Evolutionary conservation across 2,797 vertebrate species (phyloP).

Genomic region (Pseudocheirus occidentalis): DNA sequence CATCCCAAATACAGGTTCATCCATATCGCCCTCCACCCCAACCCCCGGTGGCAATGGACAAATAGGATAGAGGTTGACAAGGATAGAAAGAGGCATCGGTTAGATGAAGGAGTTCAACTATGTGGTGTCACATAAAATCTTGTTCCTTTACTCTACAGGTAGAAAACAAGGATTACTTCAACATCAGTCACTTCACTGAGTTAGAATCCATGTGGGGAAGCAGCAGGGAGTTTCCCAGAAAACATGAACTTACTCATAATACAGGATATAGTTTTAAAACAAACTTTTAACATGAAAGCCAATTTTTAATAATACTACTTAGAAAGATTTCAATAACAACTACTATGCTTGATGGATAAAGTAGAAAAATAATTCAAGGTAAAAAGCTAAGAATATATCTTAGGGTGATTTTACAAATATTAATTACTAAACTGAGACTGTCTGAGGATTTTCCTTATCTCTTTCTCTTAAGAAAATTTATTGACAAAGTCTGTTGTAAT

Average conservation of each 20-base stretch:
- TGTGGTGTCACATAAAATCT: not conserved
- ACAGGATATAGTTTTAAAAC: no score
- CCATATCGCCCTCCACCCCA: no score
- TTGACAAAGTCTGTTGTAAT: accelerated
- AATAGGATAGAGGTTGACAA: not conserved
- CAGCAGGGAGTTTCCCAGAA: not conserved
- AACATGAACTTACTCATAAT: not conserved
- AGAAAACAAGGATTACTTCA: not conserved
- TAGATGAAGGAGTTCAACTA: not conserved
- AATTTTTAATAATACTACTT: not conserved
- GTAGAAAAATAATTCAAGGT: not conserved
- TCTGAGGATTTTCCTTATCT: no score
- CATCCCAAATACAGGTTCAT: not conserved
- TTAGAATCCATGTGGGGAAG: accelerated
- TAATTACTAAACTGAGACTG: not conserved
- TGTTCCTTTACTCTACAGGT: not conserved
- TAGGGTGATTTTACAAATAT: not conserved
- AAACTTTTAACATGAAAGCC: not conserved
- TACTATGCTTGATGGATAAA: not conserved
- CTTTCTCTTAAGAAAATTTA: not conserved
- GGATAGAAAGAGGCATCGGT: not conserved
- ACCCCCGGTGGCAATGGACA: not conserved
- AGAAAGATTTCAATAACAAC: not conserved
- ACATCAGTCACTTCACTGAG: not conserved
- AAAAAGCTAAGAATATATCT: not conserved